phyloP scores from a whole-genome alignment of 2,888 invertebrate genomes.

The Peribatodes rhomboidaria region DNA sequence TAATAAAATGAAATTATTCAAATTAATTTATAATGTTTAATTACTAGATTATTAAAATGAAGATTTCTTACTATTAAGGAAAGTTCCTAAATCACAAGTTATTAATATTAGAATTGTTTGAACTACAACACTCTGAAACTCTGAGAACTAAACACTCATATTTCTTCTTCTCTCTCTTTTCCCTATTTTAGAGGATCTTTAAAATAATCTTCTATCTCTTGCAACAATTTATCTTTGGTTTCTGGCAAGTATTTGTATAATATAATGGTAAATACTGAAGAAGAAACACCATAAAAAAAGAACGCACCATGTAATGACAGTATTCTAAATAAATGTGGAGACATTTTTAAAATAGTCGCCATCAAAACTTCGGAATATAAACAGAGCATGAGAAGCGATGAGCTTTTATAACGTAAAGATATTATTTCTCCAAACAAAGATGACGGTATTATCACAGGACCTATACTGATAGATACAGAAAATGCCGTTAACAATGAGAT shows the following conservation, averaged over 20 bases:
- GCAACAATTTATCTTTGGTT: slow-evolving; percentile 64
- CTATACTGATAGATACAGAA: slow-evolving; percentile 67
- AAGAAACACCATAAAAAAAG: slow-evolving; percentile 58
- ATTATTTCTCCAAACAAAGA: slow-evolving; percentile 67
- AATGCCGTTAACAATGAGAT: slow-evolving; percentile 60
- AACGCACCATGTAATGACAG: slow-evolving; percentile 65
- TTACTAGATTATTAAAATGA: too few species aligned
- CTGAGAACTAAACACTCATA: too few species aligned
- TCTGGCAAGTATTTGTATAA: slow-evolving; percentile 62
- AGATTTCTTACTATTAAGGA: too few species aligned
- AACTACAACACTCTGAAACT: too few species aligned
- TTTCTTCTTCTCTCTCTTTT: slow-evolving; percentile 48
- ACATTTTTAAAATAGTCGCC: slow-evolving; percentile 62
- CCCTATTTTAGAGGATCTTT: slow-evolving; percentile 48
- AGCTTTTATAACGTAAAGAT: slow-evolving; percentile 62
- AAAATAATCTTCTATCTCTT: slow-evolving; percentile 64
- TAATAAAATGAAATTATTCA: too few species aligned
- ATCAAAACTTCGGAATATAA: slow-evolving; percentile 58
- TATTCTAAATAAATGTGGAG: slow-evolving; percentile 60
- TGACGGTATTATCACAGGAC: slow-evolving; percentile 67
- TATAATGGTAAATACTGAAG: slow-evolving; percentile 57
- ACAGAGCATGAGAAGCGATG: slow-evolving; percentile 57
- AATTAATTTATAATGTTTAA: too few species aligned
- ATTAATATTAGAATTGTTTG: too few species aligned
- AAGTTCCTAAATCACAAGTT: too few species aligned